Evolutionary conservation across 2,888 invertebrate species (phyloP).

Genomic region (Halictus quadricinctus): DNA sequence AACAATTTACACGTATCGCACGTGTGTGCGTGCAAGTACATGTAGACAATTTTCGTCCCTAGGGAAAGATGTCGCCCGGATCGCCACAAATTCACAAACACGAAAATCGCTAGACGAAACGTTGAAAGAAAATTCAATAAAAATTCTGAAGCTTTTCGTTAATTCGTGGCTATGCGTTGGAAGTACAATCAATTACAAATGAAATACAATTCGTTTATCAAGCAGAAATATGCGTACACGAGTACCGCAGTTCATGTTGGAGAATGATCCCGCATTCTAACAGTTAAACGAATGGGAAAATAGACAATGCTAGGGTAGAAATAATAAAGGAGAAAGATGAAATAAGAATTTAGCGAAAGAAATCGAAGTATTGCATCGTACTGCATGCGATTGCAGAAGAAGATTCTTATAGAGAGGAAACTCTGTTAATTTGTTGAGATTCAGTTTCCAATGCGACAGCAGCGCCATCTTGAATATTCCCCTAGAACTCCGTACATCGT

Average conservation of each 20-base stretch:
- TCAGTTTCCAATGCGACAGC: background rate
- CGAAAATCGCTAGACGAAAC: conserved; percentile 17
- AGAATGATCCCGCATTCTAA: background rate
- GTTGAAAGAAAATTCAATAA: background rate
- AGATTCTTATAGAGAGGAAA: background rate
- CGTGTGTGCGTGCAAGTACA: background rate
- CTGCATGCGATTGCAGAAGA: background rate
- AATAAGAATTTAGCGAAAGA: background rate
- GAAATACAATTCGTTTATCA: background rate
- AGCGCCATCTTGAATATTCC: background rate
- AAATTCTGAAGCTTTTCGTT: background rate
- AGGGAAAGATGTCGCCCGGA: conserved; percentile 4
- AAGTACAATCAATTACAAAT: background rate
- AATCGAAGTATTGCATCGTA: background rate
- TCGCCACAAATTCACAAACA: background rate
- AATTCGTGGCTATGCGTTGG: background rate
- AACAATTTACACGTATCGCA: background rate
- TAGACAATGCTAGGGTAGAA: background rate
- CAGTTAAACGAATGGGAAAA: background rate
- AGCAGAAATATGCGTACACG: background rate
- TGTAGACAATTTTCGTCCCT: background rate
- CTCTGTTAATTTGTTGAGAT: background rate
- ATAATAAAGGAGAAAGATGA: background rate
- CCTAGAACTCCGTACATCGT: background rate
- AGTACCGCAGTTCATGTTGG: background rate